Base-by-base conservation (phyloP, 2,113 vertebrate genomes). In the Coptodon bakossiorum region DNA sequence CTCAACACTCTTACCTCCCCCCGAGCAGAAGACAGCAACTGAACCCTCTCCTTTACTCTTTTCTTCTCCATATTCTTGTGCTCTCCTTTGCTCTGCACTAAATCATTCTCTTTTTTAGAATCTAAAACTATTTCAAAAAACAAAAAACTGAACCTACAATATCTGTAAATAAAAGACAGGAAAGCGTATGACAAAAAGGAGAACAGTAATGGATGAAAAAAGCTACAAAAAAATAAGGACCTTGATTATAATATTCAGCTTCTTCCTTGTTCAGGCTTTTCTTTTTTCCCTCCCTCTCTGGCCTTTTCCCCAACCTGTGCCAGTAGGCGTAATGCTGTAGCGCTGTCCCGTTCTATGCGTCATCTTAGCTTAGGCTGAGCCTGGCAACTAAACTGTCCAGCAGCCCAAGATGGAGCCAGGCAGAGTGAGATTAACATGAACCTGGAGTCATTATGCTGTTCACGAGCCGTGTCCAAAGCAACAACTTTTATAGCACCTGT, bases 381-480 rank as follows among this genome's bases (percentile, higher is more conserved):
- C 88, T 83, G 13, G 50, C 92, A 89, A 45, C 85, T 34, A 63
- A 83, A 52, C 80, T 73, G n/a, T 29, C 89, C 81, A 90, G 83
- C 61, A 27, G 43, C 71, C 53, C 13, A 29, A 80, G 27, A 82
- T 73, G 9, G 56, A 89, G 90, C 87, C 89, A 86, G 83, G 78
- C 73, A 59, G 78, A 81, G 85, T 86, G 86, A 90, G 90, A 94
- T 92, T 91, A 94, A 89, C 89, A 90, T 86, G 89, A 90, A 88
- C 90, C 93, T 13, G 24, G 50, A 91, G 90, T 94, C 91, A 90
- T 95, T 89, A 92, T 59, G 78, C 82, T 52, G 90, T 92, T 94
- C 93, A 95, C 95, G 92, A 94, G 93, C 94, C 89, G 80, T 94
- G 94, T 93, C 95, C 91, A 95, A 93, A 94, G 92, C 86, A 88